Evolutionary conservation across 2,797 vertebrate species (phyloP).

Genomic region (Philypnodon macrostomus): DNA sequence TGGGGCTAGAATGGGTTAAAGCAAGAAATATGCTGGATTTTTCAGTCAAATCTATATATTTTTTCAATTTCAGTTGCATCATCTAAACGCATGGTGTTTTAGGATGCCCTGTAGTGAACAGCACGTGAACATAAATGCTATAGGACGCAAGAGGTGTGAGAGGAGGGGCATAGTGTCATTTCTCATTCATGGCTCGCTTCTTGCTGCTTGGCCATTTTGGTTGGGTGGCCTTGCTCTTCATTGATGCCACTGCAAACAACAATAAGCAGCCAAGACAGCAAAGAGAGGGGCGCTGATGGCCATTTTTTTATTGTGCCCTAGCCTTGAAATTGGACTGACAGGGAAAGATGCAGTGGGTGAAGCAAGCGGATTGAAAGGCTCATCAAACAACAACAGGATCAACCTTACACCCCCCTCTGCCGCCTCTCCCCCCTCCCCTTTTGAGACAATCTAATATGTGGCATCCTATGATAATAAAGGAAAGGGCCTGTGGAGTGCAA

Average conservation of each 20-base stretch:
- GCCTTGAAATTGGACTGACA: slow-evolving; percentile 7
- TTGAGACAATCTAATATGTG: slow-evolving; percentile 31
- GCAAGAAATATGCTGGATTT: too few relatives aligned
- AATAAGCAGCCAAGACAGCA: slow-evolving; percentile 20
- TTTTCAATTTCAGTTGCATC: background rate
- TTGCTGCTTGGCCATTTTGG: slow-evolving; percentile 54
- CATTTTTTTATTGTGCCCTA: background rate
- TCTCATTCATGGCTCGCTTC: slow-evolving; percentile 65
- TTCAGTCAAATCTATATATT: too few relatives aligned
- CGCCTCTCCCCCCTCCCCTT: background rate
- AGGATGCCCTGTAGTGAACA: slow-evolving; percentile 25
- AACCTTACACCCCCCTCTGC: slow-evolving; percentile 30
- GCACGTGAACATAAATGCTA: slow-evolving; percentile 50
- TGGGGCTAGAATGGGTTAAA: too few relatives aligned
- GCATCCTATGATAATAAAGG: slow-evolving; percentile 29
- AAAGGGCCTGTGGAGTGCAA: slow-evolving; percentile 19
- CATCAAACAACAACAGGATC: slow-evolving; percentile 51
- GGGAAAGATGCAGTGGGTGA: background rate
- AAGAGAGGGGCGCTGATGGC: slow-evolving; percentile 8
- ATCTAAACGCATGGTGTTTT: background rate
- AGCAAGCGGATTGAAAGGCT: slow-evolving; percentile 11
- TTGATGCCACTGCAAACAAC: slow-evolving; percentile 39
- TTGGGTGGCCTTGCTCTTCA: slow-evolving; percentile 51
- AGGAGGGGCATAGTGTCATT: slow-evolving; percentile 50
- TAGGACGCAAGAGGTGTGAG: slow-evolving; percentile 33